Evolutionary conservation across 2,113 vertebrate species (phyloP).

Genomic region (Lethenteron reissneri): DNA sequence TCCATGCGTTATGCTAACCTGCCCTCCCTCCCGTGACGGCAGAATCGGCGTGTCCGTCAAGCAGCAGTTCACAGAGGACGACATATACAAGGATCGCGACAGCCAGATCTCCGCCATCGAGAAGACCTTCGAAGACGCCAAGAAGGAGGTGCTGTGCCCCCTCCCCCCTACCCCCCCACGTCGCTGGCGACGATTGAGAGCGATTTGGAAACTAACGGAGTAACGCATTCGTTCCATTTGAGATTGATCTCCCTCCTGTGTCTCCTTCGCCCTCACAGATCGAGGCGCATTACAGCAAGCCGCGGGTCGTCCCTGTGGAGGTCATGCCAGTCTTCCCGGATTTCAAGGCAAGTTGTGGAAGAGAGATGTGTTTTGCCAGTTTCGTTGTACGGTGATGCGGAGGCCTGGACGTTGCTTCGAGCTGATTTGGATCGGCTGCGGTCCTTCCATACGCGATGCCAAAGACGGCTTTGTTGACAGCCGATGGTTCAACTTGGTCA

Average conservation of each 20-base stretch:
- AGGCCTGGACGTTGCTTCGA: too few relatives aligned
- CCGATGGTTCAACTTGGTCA: too few relatives aligned
- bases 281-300: slow-evolving; percentile 66
- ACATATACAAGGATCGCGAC: slow-evolving; percentile 83
- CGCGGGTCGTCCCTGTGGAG: slow-evolving; percentile 62
- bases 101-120: slow-evolving; percentile 82
- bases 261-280: slow-evolving; percentile 24
- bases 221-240: too few relatives aligned
- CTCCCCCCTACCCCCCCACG: too few relatives aligned
- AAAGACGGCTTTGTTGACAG: too few relatives aligned
- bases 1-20: background rate
- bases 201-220: too few relatives aligned
- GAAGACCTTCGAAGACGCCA: slow-evolving; percentile 82
- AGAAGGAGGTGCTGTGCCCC: slow-evolving; percentile 35
- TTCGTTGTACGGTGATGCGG: too few relatives aligned
- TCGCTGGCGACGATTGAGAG: too few relatives aligned
- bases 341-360: slow-evolving; percentile 39
- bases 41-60: slow-evolving; percentile 86
- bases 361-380: too few relatives aligned
- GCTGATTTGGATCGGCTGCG: too few relatives aligned
- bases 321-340: slow-evolving; percentile 66
- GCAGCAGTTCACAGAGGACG: slow-evolving; percentile 82
- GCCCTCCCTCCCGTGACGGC: background rate
- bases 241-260: background rate
- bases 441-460: too few relatives aligned